Evolutionary conservation across 2,797 vertebrate genomes (phyloP), one percentile per base, ranked within the genome.

Genomic region (Syngnathus acus): DNA sequence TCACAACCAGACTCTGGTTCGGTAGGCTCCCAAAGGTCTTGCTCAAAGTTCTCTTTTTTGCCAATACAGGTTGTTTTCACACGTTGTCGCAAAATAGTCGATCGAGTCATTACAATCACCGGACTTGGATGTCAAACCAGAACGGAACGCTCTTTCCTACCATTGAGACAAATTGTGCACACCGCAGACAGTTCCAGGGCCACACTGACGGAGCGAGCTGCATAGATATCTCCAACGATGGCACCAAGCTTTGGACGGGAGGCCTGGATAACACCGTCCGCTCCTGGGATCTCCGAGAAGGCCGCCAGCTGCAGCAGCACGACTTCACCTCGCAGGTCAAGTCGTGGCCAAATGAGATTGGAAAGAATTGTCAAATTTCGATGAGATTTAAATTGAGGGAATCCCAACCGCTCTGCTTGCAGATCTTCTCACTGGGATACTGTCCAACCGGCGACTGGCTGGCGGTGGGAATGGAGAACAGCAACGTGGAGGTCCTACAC

Each of bases 271-370:
- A 98, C 89, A 99, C 97, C 0, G 96, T 99, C 73, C 92, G 96
- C 0, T 99, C 94, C 76, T 99, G 97, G 97, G 97, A 99, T 87
- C 90, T 99, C 69, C 89, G 97, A 66, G 97, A 99, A 73, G 97
- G 97, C 2, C 82, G 97, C 32, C 97, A 99, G 85, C 93, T 99
- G 17, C 96, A 98, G 85, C 97, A 99, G 78, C 97, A 99, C 0
- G 95, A 99, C 90, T 99, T 99, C 72, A 98, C 95, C 75, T 99
- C 97, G 62, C 97, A 99, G 95, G 97, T 98, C 54, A 47, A 39
- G 9, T 14, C 2, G 0, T 32, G 32, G 32, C 32, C 32, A 32
- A 4, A 8, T 11, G n/a, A 10, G 21, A 21, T 39, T 32, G 4
- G 32, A 32, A 32, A 32, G 32, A 32, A 32, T 32, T 32, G 4